Conservation (phyloP, 1,140 invertebrate genomes). For the Drosophila auraria region DNA sequence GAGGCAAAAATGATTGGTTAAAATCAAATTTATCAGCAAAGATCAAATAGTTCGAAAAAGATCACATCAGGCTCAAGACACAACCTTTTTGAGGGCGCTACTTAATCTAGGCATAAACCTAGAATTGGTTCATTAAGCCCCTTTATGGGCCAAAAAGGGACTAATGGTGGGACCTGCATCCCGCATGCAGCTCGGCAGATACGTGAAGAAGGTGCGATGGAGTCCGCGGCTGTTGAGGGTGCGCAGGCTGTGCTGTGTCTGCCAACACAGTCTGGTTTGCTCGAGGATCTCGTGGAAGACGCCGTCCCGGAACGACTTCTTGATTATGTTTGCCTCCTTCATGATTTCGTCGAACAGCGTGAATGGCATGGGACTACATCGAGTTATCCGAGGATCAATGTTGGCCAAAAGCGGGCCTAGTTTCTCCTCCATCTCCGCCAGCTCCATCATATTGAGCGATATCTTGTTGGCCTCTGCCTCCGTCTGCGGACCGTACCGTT, state of each 20-base stretch:
- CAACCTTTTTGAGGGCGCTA: too few relatives aligned
- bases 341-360: not conserved
- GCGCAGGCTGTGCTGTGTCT: constrained; percentile 10
- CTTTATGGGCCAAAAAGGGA: not conserved
- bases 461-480: not conserved
- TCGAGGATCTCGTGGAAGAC: constrained; percentile 16
- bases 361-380: not conserved
- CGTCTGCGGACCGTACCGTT: constrained; percentile 6
- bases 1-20: too few relatives aligned
- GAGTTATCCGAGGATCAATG: not conserved
- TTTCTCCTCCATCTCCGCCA: constrained; percentile 5
- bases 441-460: not conserved
- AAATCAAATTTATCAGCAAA: too few relatives aligned
- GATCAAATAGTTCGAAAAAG: too few relatives aligned
- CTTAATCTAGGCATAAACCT: too few relatives aligned
- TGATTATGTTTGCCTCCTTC: not conserved
- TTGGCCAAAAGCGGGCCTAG: not conserved
- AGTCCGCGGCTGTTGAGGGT: constrained; percentile 2
- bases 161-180: not conserved
- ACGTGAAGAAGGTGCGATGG: constrained; percentile 18
- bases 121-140: not conserved
- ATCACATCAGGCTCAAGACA: too few relatives aligned
- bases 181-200: not conserved
- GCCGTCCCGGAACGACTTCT: not conserved
- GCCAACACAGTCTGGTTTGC: constrained; percentile 18